phyloP scores from a whole-genome alignment of 35 echinoderm and acorn worm species.

The Chiridota heheva region DNA sequence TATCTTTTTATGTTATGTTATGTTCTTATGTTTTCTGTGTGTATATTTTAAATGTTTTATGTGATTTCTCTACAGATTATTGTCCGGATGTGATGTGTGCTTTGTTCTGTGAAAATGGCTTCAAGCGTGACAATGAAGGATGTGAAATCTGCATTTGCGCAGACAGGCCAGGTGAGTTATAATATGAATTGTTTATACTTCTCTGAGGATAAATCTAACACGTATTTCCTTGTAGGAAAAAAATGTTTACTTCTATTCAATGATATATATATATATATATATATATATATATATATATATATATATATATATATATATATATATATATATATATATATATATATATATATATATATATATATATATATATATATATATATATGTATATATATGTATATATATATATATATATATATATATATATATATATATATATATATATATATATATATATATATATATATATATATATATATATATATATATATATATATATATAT shows the following conservation, averaged over 20 bases:
- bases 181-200: not conserved
- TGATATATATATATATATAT: not conserved
- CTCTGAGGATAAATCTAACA: not conserved
- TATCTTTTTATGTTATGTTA: not conserved
- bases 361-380: too few species aligned
- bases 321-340: too few species aligned
- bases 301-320: too few species aligned
- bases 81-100: slow-evolving; percentile 37
- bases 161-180: slow-evolving; percentile 31
- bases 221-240: not conserved
- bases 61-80: not conserved
- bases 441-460: too few species aligned
- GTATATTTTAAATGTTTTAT: not conserved
- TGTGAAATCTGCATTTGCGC: slow-evolving; percentile 76
- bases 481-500: too few species aligned
- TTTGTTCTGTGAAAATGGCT: slow-evolving; percentile 68
- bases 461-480: too few species aligned
- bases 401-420: too few species aligned
- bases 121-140: slow-evolving; percentile 56
- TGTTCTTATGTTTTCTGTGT: not conserved
- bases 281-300: not conserved
- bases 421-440: too few species aligned
- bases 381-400: too few species aligned
- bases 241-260: not conserved
- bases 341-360: too few species aligned